Evolutionary conservation across 2,888 invertebrate species (phyloP), one percentile per base, ranked within the genome.

Genomic region (Ischnus inquisitorius): DNA sequence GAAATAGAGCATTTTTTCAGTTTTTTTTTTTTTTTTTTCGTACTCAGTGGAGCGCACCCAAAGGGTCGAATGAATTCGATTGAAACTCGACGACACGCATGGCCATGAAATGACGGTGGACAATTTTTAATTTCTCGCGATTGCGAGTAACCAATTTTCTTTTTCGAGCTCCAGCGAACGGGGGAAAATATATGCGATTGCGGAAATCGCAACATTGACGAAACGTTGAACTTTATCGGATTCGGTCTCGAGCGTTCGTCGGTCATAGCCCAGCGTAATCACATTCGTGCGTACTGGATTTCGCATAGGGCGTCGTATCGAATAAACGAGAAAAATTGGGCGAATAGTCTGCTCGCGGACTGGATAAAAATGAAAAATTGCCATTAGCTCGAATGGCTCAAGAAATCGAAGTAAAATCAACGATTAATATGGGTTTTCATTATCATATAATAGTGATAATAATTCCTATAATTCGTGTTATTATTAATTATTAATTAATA

Each of bases 21-120:
- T 64, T 22, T 64, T 41, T 39, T 39, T 64, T 64, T 19, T 64
- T 39, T 64, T 76, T 64, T 69, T 76, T 60, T 72, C 57, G 48
- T 28, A 67, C 60, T 25, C 54, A 34, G 62, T 25, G 6, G 46
- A 6, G 65, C 60, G 41, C 8, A 34, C 1, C 78, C 68, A 54
- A 67, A 82, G 68, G 48, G 74, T 78, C 77, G 67, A 68, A 82
- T 82, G 74, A 82, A 82, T 78, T 74, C 60, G 82, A 48, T 62
- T 22, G 43, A 82, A 67, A 68, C 67, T 72, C 68, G 74, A 68
- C 68, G 72, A 78, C 48, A 60, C 67, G 77, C 14, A 74, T 25
- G 41, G 41, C 67, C 74, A 74, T 74, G 34, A 82, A 74, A 78
- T 72, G 60, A 72, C 48, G 65, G 72, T 72, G 72, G 54, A 25